These are phyloP conservation scores for Drosophila ercepeae DNA, from an alignment of 1,140 invertebrate species.

Conservation along the genomic window DNA sequence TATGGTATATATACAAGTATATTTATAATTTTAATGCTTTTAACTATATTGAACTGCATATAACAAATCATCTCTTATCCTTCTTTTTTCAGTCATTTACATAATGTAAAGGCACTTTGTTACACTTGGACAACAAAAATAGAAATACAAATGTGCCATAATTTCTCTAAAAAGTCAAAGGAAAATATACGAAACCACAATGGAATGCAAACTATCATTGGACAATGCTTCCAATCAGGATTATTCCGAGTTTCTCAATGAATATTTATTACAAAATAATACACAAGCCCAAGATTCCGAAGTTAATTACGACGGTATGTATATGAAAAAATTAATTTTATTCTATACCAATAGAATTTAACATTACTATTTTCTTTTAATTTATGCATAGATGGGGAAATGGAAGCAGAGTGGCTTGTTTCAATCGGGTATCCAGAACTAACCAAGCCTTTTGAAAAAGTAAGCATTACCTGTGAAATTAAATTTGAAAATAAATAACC, in stretches of 20 bases:
- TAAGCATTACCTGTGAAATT: too few species aligned
- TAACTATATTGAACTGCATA: too few species aligned
- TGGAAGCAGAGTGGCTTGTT: slow-evolving; percentile 82
- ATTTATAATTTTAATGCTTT: too few species aligned
- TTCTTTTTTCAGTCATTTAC: background rate
- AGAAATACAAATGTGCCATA: slow-evolving; percentile 42
- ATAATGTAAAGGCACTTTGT: background rate
- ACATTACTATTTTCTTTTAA: background rate
- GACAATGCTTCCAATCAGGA: slow-evolving; percentile 77
- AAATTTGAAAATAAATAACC: too few species aligned
- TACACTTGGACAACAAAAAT: background rate
- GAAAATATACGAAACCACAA: slow-evolving; percentile 31
- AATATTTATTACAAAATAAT: slow-evolving; percentile 77
- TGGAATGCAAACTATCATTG: slow-evolving; percentile 66
- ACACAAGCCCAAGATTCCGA: slow-evolving; percentile 69
- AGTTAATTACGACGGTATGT: slow-evolving; percentile 75
- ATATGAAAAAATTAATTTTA: background rate
- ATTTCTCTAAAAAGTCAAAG: slow-evolving; percentile 23
- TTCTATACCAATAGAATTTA: background rate
- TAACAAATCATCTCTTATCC: background rate
- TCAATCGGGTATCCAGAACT: slow-evolving; percentile 81
- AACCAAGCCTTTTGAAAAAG: slow-evolving; percentile 80
- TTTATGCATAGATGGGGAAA: slow-evolving; percentile 72
- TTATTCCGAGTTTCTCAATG: slow-evolving; percentile 79
- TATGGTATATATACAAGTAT: too few species aligned